Conservation (phyloP, 2,797 vertebrate species). For the Tragelaphus oryx region DNA sequence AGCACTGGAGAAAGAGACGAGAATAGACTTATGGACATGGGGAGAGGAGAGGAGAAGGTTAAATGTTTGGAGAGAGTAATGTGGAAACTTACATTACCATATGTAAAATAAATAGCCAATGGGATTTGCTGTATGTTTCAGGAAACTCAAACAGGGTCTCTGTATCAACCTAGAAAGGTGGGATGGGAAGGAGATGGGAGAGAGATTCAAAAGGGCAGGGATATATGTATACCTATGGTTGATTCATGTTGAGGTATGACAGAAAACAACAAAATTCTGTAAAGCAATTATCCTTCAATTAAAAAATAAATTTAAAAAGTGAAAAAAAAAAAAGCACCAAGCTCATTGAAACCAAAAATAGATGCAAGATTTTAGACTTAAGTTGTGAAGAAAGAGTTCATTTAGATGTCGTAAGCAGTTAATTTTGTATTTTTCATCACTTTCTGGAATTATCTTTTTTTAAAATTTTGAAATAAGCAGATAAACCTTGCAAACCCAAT, state of each 20-base stretch:
- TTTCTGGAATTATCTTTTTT: background rate
- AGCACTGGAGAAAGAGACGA: background rate
- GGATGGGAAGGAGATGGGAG: background rate
- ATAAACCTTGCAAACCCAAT: background rate
- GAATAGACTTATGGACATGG: background rate
- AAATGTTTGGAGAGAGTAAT: background rate
- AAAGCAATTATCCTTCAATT: background rate
- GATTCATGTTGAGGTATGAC: background rate
- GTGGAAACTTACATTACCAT: background rate
- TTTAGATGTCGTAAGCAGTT: background rate
- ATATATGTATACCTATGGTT: background rate
- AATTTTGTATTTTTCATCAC: background rate
- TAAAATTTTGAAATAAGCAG: background rate
- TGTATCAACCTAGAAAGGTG: background rate
- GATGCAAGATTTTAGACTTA: background rate
- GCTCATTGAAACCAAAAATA: background rate
- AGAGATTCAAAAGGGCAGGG: background rate
- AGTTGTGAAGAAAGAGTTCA: background rate
- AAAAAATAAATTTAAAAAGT: background rate
- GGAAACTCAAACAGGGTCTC: background rate
- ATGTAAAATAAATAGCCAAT: background rate
- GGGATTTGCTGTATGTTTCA: background rate
- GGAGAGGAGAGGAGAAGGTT: background rate
- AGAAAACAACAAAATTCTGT: background rate
- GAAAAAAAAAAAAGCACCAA: background rate